Conservation (phyloP, 2,113 vertebrate genomes). For the Perccottus glenii region DNA sequence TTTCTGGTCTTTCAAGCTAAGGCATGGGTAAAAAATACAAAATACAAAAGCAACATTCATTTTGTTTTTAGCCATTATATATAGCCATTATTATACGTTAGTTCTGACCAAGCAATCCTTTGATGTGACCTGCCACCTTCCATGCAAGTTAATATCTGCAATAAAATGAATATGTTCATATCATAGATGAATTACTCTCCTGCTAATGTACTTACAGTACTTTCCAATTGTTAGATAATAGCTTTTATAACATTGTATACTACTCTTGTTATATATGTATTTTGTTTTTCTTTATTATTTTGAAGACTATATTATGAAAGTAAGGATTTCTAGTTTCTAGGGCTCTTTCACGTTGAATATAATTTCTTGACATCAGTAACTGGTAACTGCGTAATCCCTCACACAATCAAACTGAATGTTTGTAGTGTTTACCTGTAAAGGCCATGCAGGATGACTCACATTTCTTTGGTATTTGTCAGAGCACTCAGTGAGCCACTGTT, state of each 20-base stretch:
- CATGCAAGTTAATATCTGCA: not conserved
- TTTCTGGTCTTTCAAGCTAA: no score
- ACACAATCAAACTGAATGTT: not conserved
- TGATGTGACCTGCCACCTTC: not conserved
- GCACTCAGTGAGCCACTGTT: not conserved
- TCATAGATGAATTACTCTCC: not conserved
- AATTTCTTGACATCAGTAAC: no score
- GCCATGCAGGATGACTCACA: not conserved
- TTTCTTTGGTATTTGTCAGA: not conserved
- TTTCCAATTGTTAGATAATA: no score
- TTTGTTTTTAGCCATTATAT: not conserved
- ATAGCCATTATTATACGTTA: constrained; percentile 1
- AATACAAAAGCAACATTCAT: not conserved
- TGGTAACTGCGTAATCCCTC: no score
- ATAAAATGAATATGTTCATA: constrained; percentile 1
- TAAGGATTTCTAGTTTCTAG: no score
- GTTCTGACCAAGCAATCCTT: not conserved
- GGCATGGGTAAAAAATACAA: no score
- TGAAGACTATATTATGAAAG: no score
- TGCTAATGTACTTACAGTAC: no score
- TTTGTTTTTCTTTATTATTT: no score
- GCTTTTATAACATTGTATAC: no score
- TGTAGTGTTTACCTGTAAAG: not conserved
- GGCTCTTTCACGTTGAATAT: no score
- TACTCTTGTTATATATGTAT: no score